Base-by-base conservation (phyloP, 1,140 invertebrate species). In the Drosophila kepulauana region DNA sequence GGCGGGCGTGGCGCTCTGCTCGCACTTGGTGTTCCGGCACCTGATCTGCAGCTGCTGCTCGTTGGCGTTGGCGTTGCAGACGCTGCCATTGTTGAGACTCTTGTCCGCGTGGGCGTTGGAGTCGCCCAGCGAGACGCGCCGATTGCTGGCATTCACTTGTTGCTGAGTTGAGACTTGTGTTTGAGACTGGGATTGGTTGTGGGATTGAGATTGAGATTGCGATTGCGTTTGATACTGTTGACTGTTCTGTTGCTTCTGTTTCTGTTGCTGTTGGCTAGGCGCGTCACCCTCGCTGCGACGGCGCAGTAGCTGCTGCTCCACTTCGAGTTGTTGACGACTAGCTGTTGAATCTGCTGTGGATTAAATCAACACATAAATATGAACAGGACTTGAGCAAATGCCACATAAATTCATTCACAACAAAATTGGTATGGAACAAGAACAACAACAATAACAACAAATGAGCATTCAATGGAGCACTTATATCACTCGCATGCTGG, bases 11-110 rank as follows among this genome's bases (percentile, higher is more conserved):
- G 95, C 94, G 16, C 94, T 93, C 38, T 95, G 94, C 33, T 94
- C 93, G 92, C 97, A 97, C 90, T 97, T 96, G 13, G 95, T 95
- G 92, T 97, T 96, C 43, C 96, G 95, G 89, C 97, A 97, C 77
- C 95, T 94, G 46, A 97, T 94, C 71, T 95, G 93, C 65, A 95
- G 92, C 28, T 93, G 92, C 51, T 35, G 51, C 5, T 65, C 38
- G 54, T 56, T 58, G 41, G 58, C 63, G 41, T 58, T 35, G 61
- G 11, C 11, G 30, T 28, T 49, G 59, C 25, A 25, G 57, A 41
- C 77, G 72, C 58, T 61, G 38, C 54, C 70, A 77, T 62, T 78
- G 46, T 63, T 82, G 70, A 28, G 20, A 11, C 66, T 45, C 16
- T 62, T 70, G 11, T 68, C 65, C 56, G 61, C 3, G 7, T 76